A percentile compares a stretch with the other conserved stretches of the same genome.
These are phyloP conservation scores for Hoplodrina ambigua DNA, from an alignment of 2,888 invertebrate species.

Conservation along the genomic window DNA sequence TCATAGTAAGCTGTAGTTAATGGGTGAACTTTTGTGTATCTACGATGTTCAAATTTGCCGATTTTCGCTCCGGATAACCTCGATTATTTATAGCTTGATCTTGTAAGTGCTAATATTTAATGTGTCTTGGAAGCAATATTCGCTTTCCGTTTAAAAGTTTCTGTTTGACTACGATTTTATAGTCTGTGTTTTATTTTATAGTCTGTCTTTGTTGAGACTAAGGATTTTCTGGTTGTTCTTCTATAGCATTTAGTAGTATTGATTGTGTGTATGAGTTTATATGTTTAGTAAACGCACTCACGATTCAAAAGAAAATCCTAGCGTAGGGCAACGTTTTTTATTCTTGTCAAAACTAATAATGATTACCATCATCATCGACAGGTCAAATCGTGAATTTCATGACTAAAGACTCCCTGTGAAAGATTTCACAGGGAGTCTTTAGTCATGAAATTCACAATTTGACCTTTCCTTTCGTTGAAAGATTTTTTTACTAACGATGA, in stretches of 20 bases:
- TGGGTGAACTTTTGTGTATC: constrained; percentile 75
- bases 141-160: constrained; percentile 46
- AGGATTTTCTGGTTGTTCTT: background rate
- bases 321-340: too few species aligned
- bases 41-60: constrained; percentile 73
- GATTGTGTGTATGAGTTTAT: too few species aligned
- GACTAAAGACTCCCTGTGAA: background rate
- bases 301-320: too few species aligned
- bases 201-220: background rate
- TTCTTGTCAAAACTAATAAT: too few species aligned
- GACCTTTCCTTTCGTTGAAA: too few species aligned
- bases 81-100: constrained; percentile 63
- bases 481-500: background rate
- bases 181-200: constrained; percentile 19
- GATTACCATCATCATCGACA: too few species aligned
- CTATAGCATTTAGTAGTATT: too few species aligned
- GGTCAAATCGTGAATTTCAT: too few species aligned
- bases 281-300: too few species aligned
- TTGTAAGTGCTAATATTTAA: constrained; percentile 63
- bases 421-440: too few species aligned
- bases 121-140: constrained; percentile 51
- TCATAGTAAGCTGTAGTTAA: constrained; percentile 68
- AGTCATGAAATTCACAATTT: too few species aligned
- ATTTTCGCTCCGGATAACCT: constrained; percentile 66
- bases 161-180: constrained; percentile 20